A percentile compares a stretch with the other conserved stretches of the same genome.
Conservation (phyloP, 2,888 invertebrate species). For the Camponotus fellah region DNA sequence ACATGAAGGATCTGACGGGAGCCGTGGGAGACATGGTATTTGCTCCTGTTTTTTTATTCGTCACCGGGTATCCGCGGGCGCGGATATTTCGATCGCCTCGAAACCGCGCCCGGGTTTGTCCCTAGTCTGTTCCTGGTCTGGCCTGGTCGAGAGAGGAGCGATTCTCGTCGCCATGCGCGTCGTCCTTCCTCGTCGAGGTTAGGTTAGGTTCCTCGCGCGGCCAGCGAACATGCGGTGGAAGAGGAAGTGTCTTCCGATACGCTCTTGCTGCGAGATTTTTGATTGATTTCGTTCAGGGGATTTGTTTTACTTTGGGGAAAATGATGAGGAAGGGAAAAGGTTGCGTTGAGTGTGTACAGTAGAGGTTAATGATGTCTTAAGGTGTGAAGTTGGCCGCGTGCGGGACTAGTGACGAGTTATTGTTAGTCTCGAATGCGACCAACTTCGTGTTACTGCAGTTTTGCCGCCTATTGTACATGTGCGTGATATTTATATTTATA, state of each 20-base stretch:
- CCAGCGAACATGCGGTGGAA: neutral
- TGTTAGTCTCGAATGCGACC: too few species aligned
- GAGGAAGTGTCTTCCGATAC: too few species aligned
- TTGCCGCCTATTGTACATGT: too few species aligned
- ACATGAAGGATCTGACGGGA: constrained; percentile 93
- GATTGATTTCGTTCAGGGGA: too few species aligned
- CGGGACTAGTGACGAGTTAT: too few species aligned
- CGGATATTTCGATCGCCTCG: constrained; percentile 14
- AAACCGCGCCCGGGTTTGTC: constrained; percentile 36
- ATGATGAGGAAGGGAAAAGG: neutral
- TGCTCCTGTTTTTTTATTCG: constrained; percentile 3
- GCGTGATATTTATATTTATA: too few species aligned
- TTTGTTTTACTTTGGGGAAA: neutral
- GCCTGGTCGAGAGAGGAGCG: neutral
- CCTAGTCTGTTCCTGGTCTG: too few species aligned
- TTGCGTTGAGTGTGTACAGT: neutral
- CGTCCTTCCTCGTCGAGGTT: constrained; percentile 20
- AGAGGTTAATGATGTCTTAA: too few species aligned
- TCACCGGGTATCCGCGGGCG: too few species aligned
- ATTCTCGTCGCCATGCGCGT: neutral
- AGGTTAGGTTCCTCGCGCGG: constrained; percentile 21
- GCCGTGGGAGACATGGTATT: constrained; percentile 91
- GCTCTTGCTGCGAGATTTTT: neutral
- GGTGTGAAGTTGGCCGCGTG: too few species aligned
- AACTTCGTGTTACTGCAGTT: too few species aligned